Evolutionary conservation across 2,888 invertebrate species (phyloP), one percentile per base, ranked within the genome.

Genomic region (Rapana venosa): DNA sequence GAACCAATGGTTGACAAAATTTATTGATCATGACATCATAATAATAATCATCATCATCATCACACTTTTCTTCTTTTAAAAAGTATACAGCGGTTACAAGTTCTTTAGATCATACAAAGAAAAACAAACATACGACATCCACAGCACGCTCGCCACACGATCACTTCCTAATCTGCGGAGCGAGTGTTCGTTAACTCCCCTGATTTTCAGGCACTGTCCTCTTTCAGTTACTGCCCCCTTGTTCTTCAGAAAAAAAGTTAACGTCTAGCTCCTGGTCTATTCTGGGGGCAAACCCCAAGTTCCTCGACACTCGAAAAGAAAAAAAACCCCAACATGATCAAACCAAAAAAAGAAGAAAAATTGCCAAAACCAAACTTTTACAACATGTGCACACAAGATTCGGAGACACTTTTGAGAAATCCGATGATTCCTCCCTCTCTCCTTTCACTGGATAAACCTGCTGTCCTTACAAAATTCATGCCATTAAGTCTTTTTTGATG

Each of bases 11-110:
- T 79, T 22, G 32, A 79, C 79, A 79, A 79, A 79, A 32, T 79
- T 32, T 79, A 79, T 79, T 79, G 32, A 35, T 79, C 79, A 79
- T 79, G 32, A 79, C 79, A 79, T 79, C 79, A 79, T 79, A 32
- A 35, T 74, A 74, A 30, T 77, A 77, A 32, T 77, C 77, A 77
- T 79, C 79, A 79, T 47, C 47, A 47, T 47, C 47, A 47, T 47
- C 79, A 79, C 79, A 15, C 15, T 32, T 79, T 79, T 79, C 17
- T 35, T 79, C 13, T 79, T 35, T n/a, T 35, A 32, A 32, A 35
- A 79, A 79, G 79, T 79, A 79, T 79, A 79, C 79, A 79, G 79
- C 79, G 79, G 32, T 79, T 79, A 79, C 15, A 79, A 22, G 79
- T 79, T 79, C 79, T 35, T 32, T 79, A 17, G 32, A 79, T 15